Conservation (phyloP, 92 coral and sea anemone species). For the Phenganax stokvisi region DNA sequence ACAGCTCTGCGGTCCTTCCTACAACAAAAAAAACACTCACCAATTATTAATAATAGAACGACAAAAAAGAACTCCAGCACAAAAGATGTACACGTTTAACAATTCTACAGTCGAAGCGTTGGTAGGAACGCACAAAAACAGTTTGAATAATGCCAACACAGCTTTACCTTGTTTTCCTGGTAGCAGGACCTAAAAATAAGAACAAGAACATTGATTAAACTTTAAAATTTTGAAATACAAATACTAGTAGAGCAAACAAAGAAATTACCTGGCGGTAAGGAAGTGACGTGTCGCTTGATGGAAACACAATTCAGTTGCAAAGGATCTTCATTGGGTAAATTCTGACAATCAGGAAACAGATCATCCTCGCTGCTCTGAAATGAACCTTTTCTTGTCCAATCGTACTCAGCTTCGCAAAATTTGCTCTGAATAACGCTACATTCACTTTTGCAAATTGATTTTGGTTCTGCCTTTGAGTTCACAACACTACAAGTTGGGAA, state of each 20-base stretch:
- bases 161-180: too few species aligned
- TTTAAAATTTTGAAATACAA: too few species aligned
- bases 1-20: too few species aligned
- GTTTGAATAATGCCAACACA: too few species aligned
- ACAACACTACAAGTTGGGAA: constrained; percentile 64
- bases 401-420: constrained; percentile 64
- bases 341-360: constrained; percentile 67
- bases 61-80: too few species aligned
- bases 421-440: constrained; percentile 61
- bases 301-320: constrained; percentile 6
- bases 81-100: too few species aligned
- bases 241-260: background rate
- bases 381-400: constrained; percentile 2
- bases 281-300: constrained; percentile 12
- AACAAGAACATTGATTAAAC: too few species aligned
- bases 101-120: too few species aligned
- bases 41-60: too few species aligned
- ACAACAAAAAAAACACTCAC: too few species aligned
- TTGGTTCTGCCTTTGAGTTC: constrained; percentile 46
- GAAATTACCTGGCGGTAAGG: constrained; percentile 1
- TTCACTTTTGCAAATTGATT: constrained; percentile 70
- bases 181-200: too few species aligned
- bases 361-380: constrained; percentile 41
- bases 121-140: too few species aligned
- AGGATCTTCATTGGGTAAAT: constrained; percentile 44